Evolutionary conservation across 2,113 vertebrate genomes (phyloP).

Genomic region (Serranochromis macrocephalus): DNA sequence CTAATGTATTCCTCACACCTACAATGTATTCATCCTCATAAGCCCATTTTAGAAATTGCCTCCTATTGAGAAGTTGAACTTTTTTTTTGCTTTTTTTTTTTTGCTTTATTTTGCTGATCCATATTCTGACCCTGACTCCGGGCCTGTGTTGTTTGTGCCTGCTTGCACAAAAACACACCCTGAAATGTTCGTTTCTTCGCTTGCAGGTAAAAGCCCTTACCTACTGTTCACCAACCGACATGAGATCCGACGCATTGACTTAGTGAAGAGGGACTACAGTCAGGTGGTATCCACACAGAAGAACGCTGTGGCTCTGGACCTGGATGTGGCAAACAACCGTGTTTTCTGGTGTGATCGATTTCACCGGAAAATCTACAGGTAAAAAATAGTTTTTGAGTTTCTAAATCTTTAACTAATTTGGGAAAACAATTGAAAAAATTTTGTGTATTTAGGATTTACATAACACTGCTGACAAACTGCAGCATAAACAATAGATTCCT

Average conservation of each 20-base stretch:
- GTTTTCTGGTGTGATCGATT: slow-evolving; percentile 97
- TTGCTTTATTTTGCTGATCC: neutral
- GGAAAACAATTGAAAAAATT: neutral
- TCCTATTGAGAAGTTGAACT: neutral
- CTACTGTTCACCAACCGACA: slow-evolving; percentile 96
- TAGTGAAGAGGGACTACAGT: slow-evolving; percentile 89
- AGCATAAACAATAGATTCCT: neutral
- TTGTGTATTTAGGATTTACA: neutral
- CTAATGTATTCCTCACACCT: neutral
- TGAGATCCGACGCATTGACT: slow-evolving; percentile 88
- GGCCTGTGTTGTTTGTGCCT: neutral
- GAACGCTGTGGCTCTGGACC: slow-evolving; percentile 87
- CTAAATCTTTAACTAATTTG: neutral
- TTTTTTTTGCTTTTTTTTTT: no score
- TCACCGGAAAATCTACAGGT: slow-evolving; percentile 96
- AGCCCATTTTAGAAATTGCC: neutral
- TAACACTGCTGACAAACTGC: neutral
- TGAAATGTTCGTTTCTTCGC: neutral
- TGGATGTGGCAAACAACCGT: slow-evolving; percentile 88
- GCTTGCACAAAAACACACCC: neutral
- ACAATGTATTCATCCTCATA: neutral
- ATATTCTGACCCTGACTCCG: neutral
- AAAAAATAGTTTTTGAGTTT: neutral
- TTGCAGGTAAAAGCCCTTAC: slow-evolving; percentile 83
- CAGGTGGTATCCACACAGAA: slow-evolving; percentile 93